Evolutionary conservation across 2,113 vertebrate genomes (phyloP).

Genomic region (Malurus elegans): DNA sequence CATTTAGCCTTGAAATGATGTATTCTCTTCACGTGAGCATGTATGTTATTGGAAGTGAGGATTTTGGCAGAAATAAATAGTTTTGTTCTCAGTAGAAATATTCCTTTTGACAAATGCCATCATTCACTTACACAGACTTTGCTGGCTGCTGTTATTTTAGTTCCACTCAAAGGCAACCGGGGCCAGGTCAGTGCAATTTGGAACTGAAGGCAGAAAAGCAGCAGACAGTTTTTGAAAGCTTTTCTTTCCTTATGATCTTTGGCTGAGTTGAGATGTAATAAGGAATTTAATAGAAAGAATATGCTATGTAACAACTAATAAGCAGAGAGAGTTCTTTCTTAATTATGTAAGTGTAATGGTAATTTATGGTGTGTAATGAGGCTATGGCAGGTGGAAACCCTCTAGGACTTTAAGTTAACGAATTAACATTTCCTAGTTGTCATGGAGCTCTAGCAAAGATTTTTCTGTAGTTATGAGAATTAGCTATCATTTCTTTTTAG

Average conservation of each 20-base stretch:
- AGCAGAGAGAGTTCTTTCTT: neutral
- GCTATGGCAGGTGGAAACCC: constrained; percentile 24
- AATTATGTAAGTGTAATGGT: constrained; percentile 2
- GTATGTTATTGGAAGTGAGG: neutral
- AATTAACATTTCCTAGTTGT: constrained; percentile 22
- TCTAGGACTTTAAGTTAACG: neutral
- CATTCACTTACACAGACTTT: neutral
- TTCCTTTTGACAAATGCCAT: neutral
- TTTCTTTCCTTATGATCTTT: neutral
- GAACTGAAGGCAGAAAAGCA: neutral
- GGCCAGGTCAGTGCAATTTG: neutral
- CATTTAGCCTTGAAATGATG: neutral
- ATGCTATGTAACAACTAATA: neutral
- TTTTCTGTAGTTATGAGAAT: neutral
- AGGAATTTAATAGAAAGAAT: neutral
- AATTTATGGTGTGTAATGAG: neutral
- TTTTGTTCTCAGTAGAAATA: neutral
- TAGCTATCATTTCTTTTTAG: neutral
- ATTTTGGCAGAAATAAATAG: neutral
- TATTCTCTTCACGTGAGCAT: neutral
- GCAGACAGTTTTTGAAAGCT: neutral
- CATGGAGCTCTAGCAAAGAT: constrained; percentile 20
- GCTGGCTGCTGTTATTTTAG: neutral
- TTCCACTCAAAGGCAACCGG: neutral
- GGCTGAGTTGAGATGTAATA: neutral